Conservation (phyloP, 2,888 invertebrate species). For the Hedya salicella region DNA sequence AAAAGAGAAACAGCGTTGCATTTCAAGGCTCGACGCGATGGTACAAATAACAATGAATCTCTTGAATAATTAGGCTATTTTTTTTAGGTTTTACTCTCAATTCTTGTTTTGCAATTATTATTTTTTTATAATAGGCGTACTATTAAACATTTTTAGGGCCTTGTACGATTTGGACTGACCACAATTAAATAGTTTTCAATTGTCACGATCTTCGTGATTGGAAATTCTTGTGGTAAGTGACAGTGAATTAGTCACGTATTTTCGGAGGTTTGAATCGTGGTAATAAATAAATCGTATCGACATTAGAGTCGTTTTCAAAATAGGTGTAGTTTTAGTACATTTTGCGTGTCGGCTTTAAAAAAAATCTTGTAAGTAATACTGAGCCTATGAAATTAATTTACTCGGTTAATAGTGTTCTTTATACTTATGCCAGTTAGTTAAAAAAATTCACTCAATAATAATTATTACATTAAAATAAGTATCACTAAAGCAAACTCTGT, state of each 20-base stretch:
- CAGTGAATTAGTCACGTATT: constrained; percentile 30
- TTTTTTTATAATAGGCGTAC: constrained; percentile 10
- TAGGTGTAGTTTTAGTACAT: too few relatives aligned
- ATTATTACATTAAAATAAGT: too few relatives aligned
- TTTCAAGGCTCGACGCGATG: constrained; percentile 57
- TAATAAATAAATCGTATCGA: background rate
- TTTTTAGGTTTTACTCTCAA: constrained; percentile 26
- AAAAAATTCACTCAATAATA: too few relatives aligned
- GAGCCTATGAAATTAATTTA: too few relatives aligned
- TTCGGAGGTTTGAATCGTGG: constrained; percentile 6
- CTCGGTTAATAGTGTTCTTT: too few relatives aligned
- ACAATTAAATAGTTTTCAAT: constrained; percentile 50
- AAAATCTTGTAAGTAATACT: too few relatives aligned
- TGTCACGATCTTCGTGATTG: constrained; percentile 37
- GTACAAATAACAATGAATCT: constrained; percentile 25
- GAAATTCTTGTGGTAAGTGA: constrained; percentile 25
- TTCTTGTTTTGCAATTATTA: constrained; percentile 33
- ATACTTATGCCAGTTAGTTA: too few relatives aligned
- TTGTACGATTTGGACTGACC: constrained; percentile 56
- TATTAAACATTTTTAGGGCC: constrained; percentile 45
- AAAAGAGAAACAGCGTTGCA: constrained; percentile 24
- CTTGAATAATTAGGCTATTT: constrained; percentile 3
- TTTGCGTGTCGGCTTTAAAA: too few relatives aligned
- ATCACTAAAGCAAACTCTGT: too few relatives aligned
- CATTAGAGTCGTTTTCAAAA: background rate